Base-by-base conservation (phyloP, 2,888 invertebrate species). In the Pogonocherus hispidulus region DNA sequence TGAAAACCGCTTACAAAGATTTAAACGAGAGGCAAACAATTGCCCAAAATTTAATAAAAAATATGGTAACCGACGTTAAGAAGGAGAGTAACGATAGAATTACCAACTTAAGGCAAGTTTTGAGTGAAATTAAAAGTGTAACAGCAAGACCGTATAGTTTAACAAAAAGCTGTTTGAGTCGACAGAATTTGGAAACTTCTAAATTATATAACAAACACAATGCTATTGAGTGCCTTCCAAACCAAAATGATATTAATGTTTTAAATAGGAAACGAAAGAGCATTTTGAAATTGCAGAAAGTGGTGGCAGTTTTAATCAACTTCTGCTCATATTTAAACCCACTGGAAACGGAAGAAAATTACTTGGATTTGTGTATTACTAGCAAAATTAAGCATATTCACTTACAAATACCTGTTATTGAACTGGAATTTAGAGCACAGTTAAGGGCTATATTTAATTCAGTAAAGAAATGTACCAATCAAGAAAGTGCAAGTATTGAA, bases 311-410 rank as follows among this genome's bases (percentile, higher is more conserved):
- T 14, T 16, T 62, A 14, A 8, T 51, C 11, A 49, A 35, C 3
- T 62, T 51, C 11, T 62, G 62, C 14, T 35, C 27, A 8, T 62
- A 62, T 20, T 6, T 62, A 32, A 62, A 62, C 51, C 62, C 62
- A 14, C 23, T 62, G 19, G 16, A 51, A 62, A 62, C 14, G n/a
- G 62, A 62, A 37, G 16, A n/a, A 0, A 35, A 22, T 19, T 51
- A 35, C 37, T 22, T 62, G 27, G 11, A 51, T 49, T 16, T 37
- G 4, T 62, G 62, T 22, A 41, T 62, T 4, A 19, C 22, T 14
- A 49, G 22, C 5, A 62, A 62, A 20, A 62, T 62, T 35, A 49
- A 32, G 14, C 62, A 62, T 16, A 62, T 62, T 14, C 16, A 62
- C n/a, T 3, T 62, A n/a, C 62, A 62, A 20, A 51, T 62, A 37